Evolutionary conservation across 2,888 invertebrate genomes (phyloP).

Genomic region (Agrotis clavis): DNA sequence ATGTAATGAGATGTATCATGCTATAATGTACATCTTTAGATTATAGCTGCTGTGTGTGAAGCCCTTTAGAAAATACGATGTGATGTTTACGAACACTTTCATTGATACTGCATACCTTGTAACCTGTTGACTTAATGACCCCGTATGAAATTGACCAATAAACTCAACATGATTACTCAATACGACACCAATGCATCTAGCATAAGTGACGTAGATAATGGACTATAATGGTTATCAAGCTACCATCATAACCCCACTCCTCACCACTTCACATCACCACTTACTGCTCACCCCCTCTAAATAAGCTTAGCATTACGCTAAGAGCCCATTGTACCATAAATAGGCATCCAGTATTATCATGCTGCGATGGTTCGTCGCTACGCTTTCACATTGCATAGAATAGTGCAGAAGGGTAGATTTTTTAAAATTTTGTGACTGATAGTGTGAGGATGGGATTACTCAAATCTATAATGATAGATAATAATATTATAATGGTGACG

Average conservation of each 20-base stretch:
- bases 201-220: neutral
- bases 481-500: too few relatives aligned
- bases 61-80: too few relatives aligned
- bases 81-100: too few relatives aligned
- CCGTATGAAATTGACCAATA: neutral
- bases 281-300: constrained; percentile 43
- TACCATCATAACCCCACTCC: neutral
- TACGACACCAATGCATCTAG: neutral
- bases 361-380: constrained; percentile 54
- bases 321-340: constrained; percentile 60
- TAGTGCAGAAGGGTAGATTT: constrained; percentile 25
- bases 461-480: too few relatives aligned
- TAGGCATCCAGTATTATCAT: constrained; percentile 57
- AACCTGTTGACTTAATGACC: too few relatives aligned
- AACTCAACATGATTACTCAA: neutral
- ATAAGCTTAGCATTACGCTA: constrained; percentile 61
- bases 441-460: too few relatives aligned
- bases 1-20: too few relatives aligned
- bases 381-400: neutral
- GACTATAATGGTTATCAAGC: neutral
- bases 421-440: too few relatives aligned
- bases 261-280: constrained; percentile 24
- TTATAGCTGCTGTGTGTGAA: too few relatives aligned
- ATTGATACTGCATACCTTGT: too few relatives aligned
- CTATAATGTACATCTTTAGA: too few relatives aligned